Evolutionary conservation across 2,797 vertebrate species (phyloP), one percentile per base, ranked within the genome.

Genomic region (Alosa sapidissima): DNA sequence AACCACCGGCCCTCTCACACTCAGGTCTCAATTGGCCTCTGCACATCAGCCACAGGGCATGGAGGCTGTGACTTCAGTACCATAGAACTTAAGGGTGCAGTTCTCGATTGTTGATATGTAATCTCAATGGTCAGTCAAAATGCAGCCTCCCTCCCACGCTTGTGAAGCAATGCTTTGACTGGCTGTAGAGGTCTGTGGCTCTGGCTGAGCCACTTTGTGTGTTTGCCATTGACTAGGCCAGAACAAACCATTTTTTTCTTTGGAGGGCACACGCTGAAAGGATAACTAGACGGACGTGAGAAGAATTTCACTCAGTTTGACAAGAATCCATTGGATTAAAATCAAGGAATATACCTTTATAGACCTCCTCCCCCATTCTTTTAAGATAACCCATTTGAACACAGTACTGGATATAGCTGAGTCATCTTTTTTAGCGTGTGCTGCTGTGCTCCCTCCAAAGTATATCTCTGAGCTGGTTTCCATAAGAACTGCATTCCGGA

Each of bases 401-500:
- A 8, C 24, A 33, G 62, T n/a, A 33, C 24, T 33, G 62, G 62
- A 65, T 33, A 5, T 65, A 28, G 60, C 24, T 33, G 60, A 65
- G 54, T 55, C 54, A 55, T 55, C 54, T 65, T 33, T 2, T 62
- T 6, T 65, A 11, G 68, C 19, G 36, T 41, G 36, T 72, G 68
- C 68, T 6, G 33, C 28, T 36, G 14, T 19, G 68, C 28, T 72
- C 14, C 28, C 68, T 41, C 13, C 28, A 36, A 19, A 3, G 16
- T 19, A 19, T 55, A 19, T 21, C 16, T 72, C 13, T 78, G 72
- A 45, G 41, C 41, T 19, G 16, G 36, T 78, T 78, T 78, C 36
- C 72, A 78, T 78, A 78, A 78, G 72, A 21, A 21, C 36, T 47
- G 41, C 72, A 45, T 36, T 78, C 72, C 65, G 28, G 65, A 72